phyloP scores from a whole-genome alignment of 2,113 vertebrate species.

The human region DNA sequence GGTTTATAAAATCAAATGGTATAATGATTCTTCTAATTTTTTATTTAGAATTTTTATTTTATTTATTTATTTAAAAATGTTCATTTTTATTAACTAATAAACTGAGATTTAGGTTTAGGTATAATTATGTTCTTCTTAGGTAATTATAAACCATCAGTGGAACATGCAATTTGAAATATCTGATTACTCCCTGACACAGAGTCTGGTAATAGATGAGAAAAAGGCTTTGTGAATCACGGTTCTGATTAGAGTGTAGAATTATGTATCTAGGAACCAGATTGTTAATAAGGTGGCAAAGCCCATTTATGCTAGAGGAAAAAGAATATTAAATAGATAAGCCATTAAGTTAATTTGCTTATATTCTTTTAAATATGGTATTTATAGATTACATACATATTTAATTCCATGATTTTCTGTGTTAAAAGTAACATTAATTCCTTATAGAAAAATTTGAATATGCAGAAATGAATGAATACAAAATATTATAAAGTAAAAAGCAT shows the following conservation, averaged over 20 bases:
- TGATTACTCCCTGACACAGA: neutral
- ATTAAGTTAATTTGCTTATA: neutral
- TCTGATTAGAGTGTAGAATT: neutral
- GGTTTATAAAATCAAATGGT: neutral
- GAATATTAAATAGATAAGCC: neutral
- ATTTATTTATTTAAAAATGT: neutral
- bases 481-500: neutral
- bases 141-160: neutral
- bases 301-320: neutral
- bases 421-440: neutral
- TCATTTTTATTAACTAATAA: constrained; percentile 13
- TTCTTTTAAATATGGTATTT: neutral
- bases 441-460: neutral
- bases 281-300: neutral
- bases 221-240: neutral
- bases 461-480: neutral
- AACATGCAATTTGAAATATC: neutral
- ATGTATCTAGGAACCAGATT: neutral
- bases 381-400: neutral
- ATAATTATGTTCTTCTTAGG: neutral
- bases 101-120: neutral
- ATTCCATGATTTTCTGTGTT: neutral
- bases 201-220: neutral
- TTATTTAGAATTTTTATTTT: neutral
- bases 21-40: neutral